phyloP scores from a whole-genome alignment of 2,113 vertebrate genomes.

The Enhydra lutris region DNA sequence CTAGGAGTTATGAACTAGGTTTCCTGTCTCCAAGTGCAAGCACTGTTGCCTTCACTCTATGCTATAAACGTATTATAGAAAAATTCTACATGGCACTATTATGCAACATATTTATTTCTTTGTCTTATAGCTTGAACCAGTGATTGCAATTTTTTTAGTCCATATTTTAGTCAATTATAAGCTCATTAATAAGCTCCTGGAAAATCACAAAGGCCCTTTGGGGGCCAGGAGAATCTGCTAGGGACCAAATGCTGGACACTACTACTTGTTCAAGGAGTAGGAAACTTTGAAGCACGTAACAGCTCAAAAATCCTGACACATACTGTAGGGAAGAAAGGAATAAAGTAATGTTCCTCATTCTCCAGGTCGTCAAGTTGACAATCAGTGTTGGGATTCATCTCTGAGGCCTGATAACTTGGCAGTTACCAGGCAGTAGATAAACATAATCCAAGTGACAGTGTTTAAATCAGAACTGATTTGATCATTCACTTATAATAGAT shows the following conservation, averaged over 20 bases:
- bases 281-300: conserved; percentile 78
- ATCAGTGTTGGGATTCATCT: conserved; percentile 83
- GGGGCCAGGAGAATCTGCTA: conserved; percentile 48
- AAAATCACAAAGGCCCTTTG: neutral
- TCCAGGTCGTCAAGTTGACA: conserved; percentile 81
- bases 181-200: neutral
- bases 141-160: neutral
- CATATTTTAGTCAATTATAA: conserved; percentile 45
- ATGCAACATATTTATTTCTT: neutral
- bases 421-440: conserved; percentile 80
- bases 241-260: conserved; percentile 44
- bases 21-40: neutral
- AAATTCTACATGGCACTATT: neutral
- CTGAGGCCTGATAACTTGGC: conserved; percentile 79
- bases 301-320: conserved; percentile 78
- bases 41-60: neutral
- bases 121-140: neutral
- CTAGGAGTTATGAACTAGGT: neutral
- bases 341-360: conserved; percentile 82
- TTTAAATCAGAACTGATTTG: conserved; percentile 84
- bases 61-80: neutral
- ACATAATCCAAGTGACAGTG: conserved; percentile 79
- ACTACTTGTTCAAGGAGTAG: conserved; percentile 63
- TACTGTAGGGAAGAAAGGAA: conserved; percentile 77
- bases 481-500: conserved; percentile 83